Evolutionary conservation across 2,113 vertebrate genomes (phyloP).

Genomic region (Hiodon alosoides): DNA sequence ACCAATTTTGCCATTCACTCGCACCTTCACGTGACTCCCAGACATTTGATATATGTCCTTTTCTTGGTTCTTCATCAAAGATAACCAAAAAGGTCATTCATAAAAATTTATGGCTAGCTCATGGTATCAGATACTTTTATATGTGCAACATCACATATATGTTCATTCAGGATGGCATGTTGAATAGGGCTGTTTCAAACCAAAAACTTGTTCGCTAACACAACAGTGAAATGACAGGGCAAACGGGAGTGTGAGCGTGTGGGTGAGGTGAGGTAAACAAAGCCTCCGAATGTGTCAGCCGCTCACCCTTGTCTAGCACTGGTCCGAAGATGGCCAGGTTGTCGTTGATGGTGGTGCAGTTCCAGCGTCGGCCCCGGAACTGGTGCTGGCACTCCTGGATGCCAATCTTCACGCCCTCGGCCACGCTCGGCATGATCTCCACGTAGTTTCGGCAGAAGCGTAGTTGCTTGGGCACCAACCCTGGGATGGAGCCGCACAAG

Average conservation of each 20-base stretch:
- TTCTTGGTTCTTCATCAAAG: background rate
- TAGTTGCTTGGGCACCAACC: constrained; percentile 92
- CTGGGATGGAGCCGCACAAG: constrained; percentile 88
- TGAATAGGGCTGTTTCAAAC: background rate
- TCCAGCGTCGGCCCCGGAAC: constrained; percentile 92
- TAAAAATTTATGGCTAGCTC: background rate
- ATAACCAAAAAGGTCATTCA: background rate
- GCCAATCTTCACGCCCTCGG: constrained; percentile 87
- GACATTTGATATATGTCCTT: background rate
- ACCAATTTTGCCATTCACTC: background rate
- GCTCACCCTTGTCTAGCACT: constrained; percentile 88
- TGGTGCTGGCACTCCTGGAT: constrained; percentile 96
- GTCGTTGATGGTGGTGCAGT: constrained; percentile 88
- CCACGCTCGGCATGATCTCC: constrained; percentile 97
- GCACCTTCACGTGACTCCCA: background rate
- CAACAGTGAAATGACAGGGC: too few relatives aligned
- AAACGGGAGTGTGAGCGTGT: background rate
- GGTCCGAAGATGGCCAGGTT: constrained; percentile 95
- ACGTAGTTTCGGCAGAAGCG: constrained; percentile 95
- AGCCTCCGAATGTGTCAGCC: background rate
- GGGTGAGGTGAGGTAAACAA: background rate
- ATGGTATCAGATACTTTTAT: background rate
- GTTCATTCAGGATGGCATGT: background rate
- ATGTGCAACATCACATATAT: background rate
- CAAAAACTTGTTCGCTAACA: too few relatives aligned